Evolutionary conservation across 2,797 vertebrate species (phyloP), one percentile per base, ranked within the genome.

Genomic region (Hippoglossus hippoglossus): DNA sequence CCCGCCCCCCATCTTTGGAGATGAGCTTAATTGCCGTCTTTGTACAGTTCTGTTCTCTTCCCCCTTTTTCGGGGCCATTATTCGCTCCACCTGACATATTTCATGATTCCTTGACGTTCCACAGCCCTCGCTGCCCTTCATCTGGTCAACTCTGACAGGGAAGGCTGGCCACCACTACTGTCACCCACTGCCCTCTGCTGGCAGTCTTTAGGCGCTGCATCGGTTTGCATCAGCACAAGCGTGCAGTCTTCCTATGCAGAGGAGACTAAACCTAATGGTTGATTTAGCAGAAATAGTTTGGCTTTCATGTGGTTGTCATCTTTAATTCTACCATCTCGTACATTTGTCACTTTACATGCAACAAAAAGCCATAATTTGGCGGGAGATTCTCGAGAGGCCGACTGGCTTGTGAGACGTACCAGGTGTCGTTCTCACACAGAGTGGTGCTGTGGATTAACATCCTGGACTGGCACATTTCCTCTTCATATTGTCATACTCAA

Each of bases 111-210:
- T 77, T 86, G 73, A 71, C 54, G 71, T 76, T 51, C 65, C 57
- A 16, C 63, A 52, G 67, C 39, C 65, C 61, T 63, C 0, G 0
- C 60, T 53, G 74, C 65, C 74, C 71, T 76, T 82, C 77, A 86
- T 71, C 63, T 67, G 67, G 73, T 80, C 81, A 19, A 9, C 21
- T 15, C 72, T 64, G 69, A 56, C 63, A 26, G 46, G 10, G 51
- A 47, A 8, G 7, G 28, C 28, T 31, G 6, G 13, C 47, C 34
- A 25, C 72, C 72, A 81, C 31, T 2, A 63, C 76, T 92, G 91
- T 89, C 75, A 55, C 58, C 79, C 61, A 85, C 85, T 90, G 89
- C 86, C 88, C 89, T 87, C 92, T 84, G 65, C 78, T 90, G 92
- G 81, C 15, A 6, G 0, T 12, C 1, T 0, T 0, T 1, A 0